Evolutionary conservation across 2,797 vertebrate species (phyloP).

Genomic region (Myotis pilosus): DNA sequence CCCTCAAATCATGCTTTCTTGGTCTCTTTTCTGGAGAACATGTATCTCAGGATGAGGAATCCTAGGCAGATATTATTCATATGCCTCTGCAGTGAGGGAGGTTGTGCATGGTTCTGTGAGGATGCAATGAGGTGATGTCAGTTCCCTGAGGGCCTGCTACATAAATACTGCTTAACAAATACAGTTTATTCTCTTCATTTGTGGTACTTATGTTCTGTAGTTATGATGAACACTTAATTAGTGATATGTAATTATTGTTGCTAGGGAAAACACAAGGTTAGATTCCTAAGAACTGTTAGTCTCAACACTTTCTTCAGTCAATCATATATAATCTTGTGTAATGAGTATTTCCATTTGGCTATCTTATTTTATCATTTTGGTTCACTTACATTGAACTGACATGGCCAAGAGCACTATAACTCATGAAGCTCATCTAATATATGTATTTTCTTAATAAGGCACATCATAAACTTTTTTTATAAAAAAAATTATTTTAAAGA

Average conservation of each 20-base stretch:
- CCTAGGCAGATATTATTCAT: not conserved
- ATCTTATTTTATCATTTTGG: not conserved
- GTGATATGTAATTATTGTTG: not conserved
- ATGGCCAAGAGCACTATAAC: not conserved
- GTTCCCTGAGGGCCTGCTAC: not conserved
- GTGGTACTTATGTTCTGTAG: not conserved
- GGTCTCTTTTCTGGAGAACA: not conserved
- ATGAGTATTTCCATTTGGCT: not conserved
- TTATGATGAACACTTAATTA: not conserved
- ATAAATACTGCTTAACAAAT: not conserved
- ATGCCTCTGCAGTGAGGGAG: not conserved
- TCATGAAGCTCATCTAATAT: not conserved
- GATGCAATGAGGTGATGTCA: not conserved
- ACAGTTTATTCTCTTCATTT: not conserved
- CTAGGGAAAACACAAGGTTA: not conserved
- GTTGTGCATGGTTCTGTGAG: not conserved
- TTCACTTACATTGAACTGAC: not conserved
- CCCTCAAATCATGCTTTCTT: not conserved
- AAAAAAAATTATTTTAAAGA: not conserved
- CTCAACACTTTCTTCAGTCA: not conserved
- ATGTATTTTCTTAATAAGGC: not conserved
- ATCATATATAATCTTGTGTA: not conserved
- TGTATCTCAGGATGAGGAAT: fast-evolving
- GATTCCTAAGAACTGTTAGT: not conserved
- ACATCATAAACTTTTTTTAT: not conserved